Evolutionary conservation across 2,113 vertebrate species (phyloP), one percentile per base, ranked within the genome.

Genomic region (Pavo muticus): DNA sequence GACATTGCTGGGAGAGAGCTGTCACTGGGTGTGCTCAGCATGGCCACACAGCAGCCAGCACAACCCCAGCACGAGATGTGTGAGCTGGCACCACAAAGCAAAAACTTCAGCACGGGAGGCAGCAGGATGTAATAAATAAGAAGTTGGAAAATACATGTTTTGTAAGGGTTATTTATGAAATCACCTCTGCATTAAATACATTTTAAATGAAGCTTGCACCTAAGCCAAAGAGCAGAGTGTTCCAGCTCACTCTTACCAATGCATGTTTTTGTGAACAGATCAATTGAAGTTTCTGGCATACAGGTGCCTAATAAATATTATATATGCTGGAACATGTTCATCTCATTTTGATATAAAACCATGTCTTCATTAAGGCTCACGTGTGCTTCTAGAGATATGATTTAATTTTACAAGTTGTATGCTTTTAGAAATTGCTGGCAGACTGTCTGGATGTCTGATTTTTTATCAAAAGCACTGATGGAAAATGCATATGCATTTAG

Each of bases 1-100:
- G 72, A 65, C 71, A 86, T 71, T 72, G 56, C 0, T 2, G 90
- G 84, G 76, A 96, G 76, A 0, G 6, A 87, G 94, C 88, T 95
- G 92, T 93, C 82, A 96, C 87, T 87, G 93, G 87, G n/a, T 23
- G 87, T 83, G 59, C 67, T 94, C 75, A 84, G 60, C 77, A 69
- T 29, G 7, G 77, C 78, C 79, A 84, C 68, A 75, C 57, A 70
- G 45, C 59, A 93, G 94, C 95, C 37, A 77, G 54, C 79, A 81
- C 65, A 91, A 72, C 54, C 72, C 61, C 45, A 69, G 74, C 78
- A 93, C 18, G 2, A 65, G 87, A 73, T 69, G 56, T 16, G 78
- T 50, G 64, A 91, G 84, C 90, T 37, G 7, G 27, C 81, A 90
- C 83, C 88, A 77, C 12, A 84, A 64, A 95, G 79, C 5, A 83